Evolutionary conservation across 2,113 vertebrate genomes (phyloP), one percentile per base, ranked within the genome.

Genomic region (Saimiri boliviensis): DNA sequence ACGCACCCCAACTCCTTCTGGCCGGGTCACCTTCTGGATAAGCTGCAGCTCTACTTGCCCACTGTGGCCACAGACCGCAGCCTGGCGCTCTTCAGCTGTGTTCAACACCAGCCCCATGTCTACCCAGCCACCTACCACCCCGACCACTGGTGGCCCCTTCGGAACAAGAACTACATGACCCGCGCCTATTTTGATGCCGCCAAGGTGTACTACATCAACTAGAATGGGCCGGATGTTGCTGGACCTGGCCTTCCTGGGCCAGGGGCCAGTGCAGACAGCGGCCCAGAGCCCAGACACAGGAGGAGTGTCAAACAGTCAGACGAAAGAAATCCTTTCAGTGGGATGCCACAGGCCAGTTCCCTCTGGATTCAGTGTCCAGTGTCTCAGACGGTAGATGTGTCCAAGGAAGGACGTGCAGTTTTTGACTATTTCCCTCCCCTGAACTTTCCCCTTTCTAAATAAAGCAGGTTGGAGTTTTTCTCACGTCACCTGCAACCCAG

Each of bases 21-120:
- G 98, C 98, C 98, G 0, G 98, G 98, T 3, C 98, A 98, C 56
- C 98, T 98, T 2, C 95, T 98, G 93, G 98, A 98, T 80, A 98
- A 98, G 91, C 84, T 98, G 0, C 49, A 6, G 77, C 93, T 98
- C 9, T 98, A 96, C 54, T 93, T 98, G 17, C 98, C 98, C 2
- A 47, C 68, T 0, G 60, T 93, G 89, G 27, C 49, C 54, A 1
- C 2, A 0, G 95, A 98, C 56, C 47, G 23, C 47, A 93, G 97
- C 11, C 89, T 95, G 4, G 83, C 88, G 0, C 42, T 98, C 42
- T 98, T 98, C 94, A 98, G 97, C 52, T 90, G 10, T 0, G 25
- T 98, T 8, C 76, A 1, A 0, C 56, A 25, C 5, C 5, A 20
- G 63, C 47, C 13, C 40, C 81, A 37, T 0, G 11, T 5, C 77